Evolutionary conservation across 2,888 invertebrate genomes (phyloP).

Genomic region (Dasysyrphus albostriatus): DNA sequence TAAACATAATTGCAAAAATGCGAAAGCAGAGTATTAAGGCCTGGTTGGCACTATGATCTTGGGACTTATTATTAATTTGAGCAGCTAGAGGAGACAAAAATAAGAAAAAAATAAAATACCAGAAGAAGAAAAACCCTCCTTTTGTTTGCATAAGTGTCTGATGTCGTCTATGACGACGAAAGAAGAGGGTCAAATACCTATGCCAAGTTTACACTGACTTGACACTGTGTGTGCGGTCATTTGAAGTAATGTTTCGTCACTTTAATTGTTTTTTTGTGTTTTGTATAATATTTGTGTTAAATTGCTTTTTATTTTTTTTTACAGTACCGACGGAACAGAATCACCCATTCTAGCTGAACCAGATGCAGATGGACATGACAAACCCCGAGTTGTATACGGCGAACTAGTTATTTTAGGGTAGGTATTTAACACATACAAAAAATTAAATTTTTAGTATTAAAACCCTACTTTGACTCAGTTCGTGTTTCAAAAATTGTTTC

Average conservation of each 20-base stretch:
- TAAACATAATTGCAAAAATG: constrained; percentile 51
- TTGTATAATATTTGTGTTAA: constrained; percentile 11
- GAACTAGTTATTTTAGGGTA: constrained; percentile 97
- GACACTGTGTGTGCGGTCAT: constrained; percentile 51
- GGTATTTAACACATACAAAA: constrained; percentile 81
- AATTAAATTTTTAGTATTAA: not conserved
- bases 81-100: not conserved
- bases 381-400: constrained; percentile 94
- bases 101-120: not conserved
- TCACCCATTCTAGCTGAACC: constrained; percentile 91
- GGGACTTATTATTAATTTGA: constrained; percentile 46
- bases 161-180: constrained; percentile 65
- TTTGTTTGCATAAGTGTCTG: constrained; percentile 55
- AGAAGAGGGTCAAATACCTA: constrained; percentile 66
- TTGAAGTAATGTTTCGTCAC: constrained; percentile 25
- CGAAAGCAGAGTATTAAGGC: constrained; percentile 35
- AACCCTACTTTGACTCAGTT: too few species aligned
- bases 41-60: constrained; percentile 18
- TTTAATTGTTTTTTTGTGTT: constrained; percentile 48
- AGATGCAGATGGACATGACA: constrained; percentile 90
- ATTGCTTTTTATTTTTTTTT: constrained; percentile 78
- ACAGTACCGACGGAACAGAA: constrained; percentile 88
- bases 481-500: too few species aligned
- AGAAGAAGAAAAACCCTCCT: constrained; percentile 27
- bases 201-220: constrained; percentile 55